These are phyloP conservation scores for Aphelocoma coerulescens DNA, from an alignment of 2,113 vertebrate species.

Conservation along the genomic window DNA sequence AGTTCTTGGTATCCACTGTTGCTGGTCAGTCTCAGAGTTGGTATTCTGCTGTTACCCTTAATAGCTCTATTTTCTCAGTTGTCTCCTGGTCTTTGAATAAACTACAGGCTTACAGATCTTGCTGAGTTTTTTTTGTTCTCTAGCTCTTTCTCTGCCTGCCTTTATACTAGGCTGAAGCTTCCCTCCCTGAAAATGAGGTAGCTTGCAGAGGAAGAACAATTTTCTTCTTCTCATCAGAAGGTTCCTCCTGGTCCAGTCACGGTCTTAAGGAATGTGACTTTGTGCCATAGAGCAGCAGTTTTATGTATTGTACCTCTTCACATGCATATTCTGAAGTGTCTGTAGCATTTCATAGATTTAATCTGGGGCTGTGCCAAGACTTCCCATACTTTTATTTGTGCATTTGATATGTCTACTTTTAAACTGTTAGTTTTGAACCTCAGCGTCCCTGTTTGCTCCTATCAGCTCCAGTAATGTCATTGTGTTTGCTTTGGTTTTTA, in stretches of 20 bases:
- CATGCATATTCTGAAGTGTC: neutral
- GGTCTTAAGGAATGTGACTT: neutral
- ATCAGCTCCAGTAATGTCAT: neutral
- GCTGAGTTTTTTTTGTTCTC: neutral
- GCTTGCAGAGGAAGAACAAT: neutral
- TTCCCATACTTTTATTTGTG: neutral
- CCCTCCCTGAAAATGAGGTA: neutral
- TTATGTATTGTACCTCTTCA: neutral
- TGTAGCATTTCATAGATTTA: neutral
- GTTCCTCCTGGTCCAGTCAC: neutral
- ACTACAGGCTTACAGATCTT: neutral
- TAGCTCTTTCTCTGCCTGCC: neutral
- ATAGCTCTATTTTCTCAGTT: neutral
- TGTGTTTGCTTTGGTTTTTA: neutral
- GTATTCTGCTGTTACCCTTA: neutral
- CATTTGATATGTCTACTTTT: neutral
- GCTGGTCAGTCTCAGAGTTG: neutral
- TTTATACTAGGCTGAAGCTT: neutral
- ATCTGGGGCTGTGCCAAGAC: neutral
- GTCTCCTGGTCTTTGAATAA: neutral
- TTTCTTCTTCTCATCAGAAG: neutral
- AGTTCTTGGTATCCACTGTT: neutral
- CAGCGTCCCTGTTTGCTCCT: neutral
- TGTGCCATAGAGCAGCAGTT: neutral
- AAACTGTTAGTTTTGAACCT: neutral